Evolutionary conservation across 2,888 invertebrate genomes (phyloP).

Genomic region (Lottia scabra): DNA sequence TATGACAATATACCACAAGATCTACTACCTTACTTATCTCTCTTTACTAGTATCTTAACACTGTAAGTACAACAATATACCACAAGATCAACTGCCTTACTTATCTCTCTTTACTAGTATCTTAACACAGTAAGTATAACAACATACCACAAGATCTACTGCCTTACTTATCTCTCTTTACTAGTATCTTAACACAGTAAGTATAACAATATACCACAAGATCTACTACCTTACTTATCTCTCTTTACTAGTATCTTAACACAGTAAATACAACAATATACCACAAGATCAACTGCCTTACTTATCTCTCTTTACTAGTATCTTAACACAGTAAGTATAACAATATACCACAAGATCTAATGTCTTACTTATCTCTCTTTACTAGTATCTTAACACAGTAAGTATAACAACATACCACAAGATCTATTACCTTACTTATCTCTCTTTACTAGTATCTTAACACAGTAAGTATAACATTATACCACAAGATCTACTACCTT

Average conservation of each 20-base stretch:
- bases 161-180: slow-evolving; percentile 84
- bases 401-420: slow-evolving; percentile 75
- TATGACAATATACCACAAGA: slow-evolving; percentile 76
- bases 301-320: slow-evolving; percentile 84
- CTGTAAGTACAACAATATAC: no score
- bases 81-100: slow-evolving; percentile 77
- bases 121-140: slow-evolving; percentile 77
- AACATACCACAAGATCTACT: slow-evolving; percentile 78
- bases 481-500: slow-evolving; percentile 76
- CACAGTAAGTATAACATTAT: slow-evolving; percentile 78
- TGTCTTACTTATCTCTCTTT: slow-evolving; percentile 84
- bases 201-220: slow-evolving; percentile 75
- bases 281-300: slow-evolving; percentile 78
- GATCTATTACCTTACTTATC: slow-evolving; percentile 82
- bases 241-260: slow-evolving; percentile 84
- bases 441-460: slow-evolving; percentile 83
- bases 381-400: slow-evolving; percentile 82
- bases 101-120: slow-evolving; percentile 87
- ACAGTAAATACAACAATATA: no score
- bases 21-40: slow-evolving; percentile 81
- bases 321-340: slow-evolving; percentile 81
- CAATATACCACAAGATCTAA: slow-evolving; percentile 77
- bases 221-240: slow-evolving; percentile 81
- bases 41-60: slow-evolving; percentile 85
- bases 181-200: slow-evolving; percentile 81